Evolutionary conservation across 2,888 invertebrate genomes (phyloP).

Genomic region (Apodemia hepburni): DNA sequence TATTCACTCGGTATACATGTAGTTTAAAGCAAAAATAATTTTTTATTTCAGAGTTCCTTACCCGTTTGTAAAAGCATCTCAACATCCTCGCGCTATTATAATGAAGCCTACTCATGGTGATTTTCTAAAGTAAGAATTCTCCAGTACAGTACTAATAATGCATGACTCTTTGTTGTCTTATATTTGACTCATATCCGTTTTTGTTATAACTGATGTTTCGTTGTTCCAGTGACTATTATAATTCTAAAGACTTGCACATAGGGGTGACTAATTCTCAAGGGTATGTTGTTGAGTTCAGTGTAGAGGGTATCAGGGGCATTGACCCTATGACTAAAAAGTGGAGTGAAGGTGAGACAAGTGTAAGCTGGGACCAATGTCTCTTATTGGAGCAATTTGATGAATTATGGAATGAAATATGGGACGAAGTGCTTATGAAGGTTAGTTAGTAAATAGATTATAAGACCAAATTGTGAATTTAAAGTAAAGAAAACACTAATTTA

Average conservation of each 20-base stretch:
- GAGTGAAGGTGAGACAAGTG: constrained; percentile 73
- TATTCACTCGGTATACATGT: constrained; percentile 26
- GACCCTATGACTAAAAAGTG: constrained; percentile 83
- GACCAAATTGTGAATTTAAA: too few relatives aligned
- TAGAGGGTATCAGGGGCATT: constrained; percentile 83
- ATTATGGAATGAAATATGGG: constrained; percentile 90
- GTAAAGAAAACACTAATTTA: too few relatives aligned
- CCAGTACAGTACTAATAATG: neutral
- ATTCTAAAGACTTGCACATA: constrained; percentile 93
- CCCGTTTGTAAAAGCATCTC: constrained; percentile 91
- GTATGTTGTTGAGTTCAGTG: constrained; percentile 91
- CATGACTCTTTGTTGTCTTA: neutral
- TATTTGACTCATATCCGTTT: neutral
- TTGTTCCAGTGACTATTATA: constrained; percentile 87
- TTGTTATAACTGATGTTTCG: neutral
- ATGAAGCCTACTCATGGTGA: constrained; percentile 93
- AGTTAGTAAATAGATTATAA: constrained; percentile 39
- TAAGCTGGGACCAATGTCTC: constrained; percentile 85
- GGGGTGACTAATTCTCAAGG: constrained; percentile 92
- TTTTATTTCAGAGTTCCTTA: constrained; percentile 85
- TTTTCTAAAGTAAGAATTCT: constrained; percentile 88
- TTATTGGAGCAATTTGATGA: constrained; percentile 84
- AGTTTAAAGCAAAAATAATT: constrained; percentile 51
- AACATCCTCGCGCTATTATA: constrained; percentile 90
- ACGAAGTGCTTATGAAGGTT: constrained; percentile 82